Conservation (phyloP, 2,888 invertebrate species). For the Ennomos quercinarius region DNA sequence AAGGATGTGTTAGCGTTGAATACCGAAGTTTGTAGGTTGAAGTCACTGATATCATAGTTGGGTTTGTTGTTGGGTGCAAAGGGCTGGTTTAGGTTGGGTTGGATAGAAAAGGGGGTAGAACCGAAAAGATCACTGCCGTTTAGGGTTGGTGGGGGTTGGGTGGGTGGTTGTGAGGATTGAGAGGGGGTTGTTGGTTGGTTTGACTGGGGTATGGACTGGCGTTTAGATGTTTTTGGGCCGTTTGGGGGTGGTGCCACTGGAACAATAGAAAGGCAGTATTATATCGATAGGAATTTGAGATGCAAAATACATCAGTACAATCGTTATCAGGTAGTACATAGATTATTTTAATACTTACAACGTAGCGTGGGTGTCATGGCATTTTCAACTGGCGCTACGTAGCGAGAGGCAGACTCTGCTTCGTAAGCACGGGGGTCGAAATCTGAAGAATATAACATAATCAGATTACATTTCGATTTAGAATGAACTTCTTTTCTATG, state of each 20-base stretch:
- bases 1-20: constrained; percentile 71
- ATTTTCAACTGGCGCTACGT: constrained; percentile 60
- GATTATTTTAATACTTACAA: constrained; percentile 81
- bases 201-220: constrained; percentile 65
- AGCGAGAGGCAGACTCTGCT: constrained; percentile 75
- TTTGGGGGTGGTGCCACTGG: constrained; percentile 96
- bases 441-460: constrained; percentile 69
- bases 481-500: no score
- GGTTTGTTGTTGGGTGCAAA: constrained; percentile 63
- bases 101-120: constrained; percentile 88
- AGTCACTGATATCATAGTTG: constrained; percentile 79
- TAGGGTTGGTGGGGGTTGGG: constrained; percentile 45
- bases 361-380: constrained; percentile 84
- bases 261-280: constrained; percentile 46
- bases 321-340: no score
- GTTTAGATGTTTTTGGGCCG: constrained; percentile 91
- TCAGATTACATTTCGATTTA: no score
- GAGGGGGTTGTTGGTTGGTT: constrained; percentile 53
- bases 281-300: no score
- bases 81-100: constrained; percentile 43
- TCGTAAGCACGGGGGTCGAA: constrained; percentile 96
- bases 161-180: constrained; percentile 48
- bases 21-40: constrained; percentile 76
- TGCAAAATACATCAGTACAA: no score
- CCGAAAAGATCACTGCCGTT: constrained; percentile 92